Percentiles rank a stretch among this genome's conserved stretches.
Evolutionary conservation across 2,113 vertebrate genomes (phyloP).

Genomic region (Tor tambroides): DNA sequence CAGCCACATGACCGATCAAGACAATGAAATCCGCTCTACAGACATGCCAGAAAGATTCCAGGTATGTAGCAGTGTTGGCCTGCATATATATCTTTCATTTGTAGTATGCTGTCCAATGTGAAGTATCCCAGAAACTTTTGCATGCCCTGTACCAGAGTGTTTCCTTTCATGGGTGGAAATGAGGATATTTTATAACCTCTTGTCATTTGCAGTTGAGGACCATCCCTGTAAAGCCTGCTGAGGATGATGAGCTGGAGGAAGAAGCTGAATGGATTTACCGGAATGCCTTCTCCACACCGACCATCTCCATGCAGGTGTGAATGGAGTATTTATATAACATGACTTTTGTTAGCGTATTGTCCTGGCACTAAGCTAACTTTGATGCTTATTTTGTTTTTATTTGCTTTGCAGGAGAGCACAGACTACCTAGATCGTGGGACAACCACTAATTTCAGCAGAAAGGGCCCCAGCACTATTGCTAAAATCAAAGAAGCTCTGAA

Average conservation of each 20-base stretch:
- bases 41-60: constrained; percentile 99
- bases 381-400: not conserved
- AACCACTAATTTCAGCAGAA: constrained; percentile 91
- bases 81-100: not conserved
- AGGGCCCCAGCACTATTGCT: constrained; percentile 95
- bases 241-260: constrained; percentile 97
- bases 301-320: constrained; percentile 94
- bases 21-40: constrained; percentile 96
- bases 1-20: constrained; percentile 97
- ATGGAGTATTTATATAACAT: not conserved
- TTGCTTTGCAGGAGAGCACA: constrained; percentile 83
- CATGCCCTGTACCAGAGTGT: not conserved
- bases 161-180: not conserved
- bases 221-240: constrained; percentile 90
- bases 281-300: constrained; percentile 94
- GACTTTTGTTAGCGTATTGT: not conserved
- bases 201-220: constrained; percentile 81
- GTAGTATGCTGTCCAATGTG: not conserved
- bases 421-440: constrained; percentile 94
- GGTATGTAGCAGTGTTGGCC: constrained; percentile 71
- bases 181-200: not conserved
- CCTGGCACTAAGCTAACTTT: not conserved
- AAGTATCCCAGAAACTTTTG: not conserved
- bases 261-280: constrained; percentile 99
- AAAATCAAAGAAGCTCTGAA: constrained; percentile 98